Conservation (phyloP, 2,797 vertebrate species). For the Darevskia nairensis region DNA sequence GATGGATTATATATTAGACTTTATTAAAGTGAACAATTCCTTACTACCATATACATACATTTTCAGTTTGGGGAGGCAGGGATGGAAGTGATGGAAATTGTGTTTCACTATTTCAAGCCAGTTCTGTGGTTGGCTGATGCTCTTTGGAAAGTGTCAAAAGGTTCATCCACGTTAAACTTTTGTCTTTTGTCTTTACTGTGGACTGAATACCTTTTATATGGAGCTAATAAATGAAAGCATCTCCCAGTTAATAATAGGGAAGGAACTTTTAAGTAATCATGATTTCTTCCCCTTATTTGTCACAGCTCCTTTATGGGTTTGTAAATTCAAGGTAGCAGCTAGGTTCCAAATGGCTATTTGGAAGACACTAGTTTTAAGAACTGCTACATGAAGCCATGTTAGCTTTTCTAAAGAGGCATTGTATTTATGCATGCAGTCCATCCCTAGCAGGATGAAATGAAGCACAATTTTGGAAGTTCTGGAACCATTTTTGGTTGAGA, state of each 20-base stretch:
- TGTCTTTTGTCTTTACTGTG: neutral
- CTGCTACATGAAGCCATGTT: neutral
- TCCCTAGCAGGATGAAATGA: neutral
- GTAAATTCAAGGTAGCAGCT: neutral
- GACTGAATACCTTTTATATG: neutral
- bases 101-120: neutral
- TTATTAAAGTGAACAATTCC: constrained; percentile 21
- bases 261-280: neutral
- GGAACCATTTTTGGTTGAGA: neutral
- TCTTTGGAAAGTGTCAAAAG: neutral
- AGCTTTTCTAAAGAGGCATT: neutral
- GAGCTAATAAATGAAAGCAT: neutral
- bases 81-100: neutral
- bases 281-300: too few relatives aligned
- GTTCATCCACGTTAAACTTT: neutral
- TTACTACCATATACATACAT: neutral
- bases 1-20: neutral
- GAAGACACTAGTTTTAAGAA: neutral
- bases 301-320: neutral
- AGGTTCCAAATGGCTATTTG: neutral
- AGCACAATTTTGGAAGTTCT: neutral
- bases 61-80: neutral
- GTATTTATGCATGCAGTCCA: neutral
- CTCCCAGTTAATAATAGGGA: neutral
- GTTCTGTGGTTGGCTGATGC: neutral